These are phyloP conservation scores for Furcifer pardalis DNA, from an alignment of 2,797 vertebrate genomes.

Conservation along the genomic window DNA sequence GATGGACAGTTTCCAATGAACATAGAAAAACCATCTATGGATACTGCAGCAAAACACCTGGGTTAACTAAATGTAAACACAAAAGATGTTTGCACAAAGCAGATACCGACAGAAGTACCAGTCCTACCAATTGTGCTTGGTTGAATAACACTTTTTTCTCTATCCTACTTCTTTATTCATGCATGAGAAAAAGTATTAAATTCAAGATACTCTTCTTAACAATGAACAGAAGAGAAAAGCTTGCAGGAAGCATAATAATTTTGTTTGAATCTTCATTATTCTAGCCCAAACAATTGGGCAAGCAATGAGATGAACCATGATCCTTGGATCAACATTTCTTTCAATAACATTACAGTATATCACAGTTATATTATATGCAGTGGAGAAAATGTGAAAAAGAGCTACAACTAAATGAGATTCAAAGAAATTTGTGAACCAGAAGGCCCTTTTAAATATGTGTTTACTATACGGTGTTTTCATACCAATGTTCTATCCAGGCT, in stretches of 20 bases:
- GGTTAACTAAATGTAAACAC: not conserved
- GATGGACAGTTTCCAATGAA: not conserved
- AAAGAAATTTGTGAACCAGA: not conserved
- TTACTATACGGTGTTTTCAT: not conserved
- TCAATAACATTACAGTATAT: not conserved
- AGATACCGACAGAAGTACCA: not conserved
- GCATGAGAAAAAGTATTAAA: not conserved
- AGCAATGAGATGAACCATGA: not conserved
- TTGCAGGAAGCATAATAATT: not conserved
- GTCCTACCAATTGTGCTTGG: fast-evolving
- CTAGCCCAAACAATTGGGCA: no score
- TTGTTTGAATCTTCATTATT: constrained; percentile 3
- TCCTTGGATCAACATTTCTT: not conserved
- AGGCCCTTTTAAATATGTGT: not conserved
- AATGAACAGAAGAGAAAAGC: not conserved
- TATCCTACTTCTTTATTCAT: not conserved
- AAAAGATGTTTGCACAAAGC: not conserved
- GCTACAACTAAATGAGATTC: not conserved
- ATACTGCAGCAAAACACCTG: not conserved
- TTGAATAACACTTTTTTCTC: not conserved
- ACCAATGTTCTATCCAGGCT: not conserved
- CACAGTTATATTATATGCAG: not conserved
- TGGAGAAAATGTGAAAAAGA: not conserved
- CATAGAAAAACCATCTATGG: not conserved
- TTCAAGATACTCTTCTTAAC: not conserved